Base-by-base conservation (phyloP, 2,113 vertebrate genomes). In the Laticauda laticaudata region DNA sequence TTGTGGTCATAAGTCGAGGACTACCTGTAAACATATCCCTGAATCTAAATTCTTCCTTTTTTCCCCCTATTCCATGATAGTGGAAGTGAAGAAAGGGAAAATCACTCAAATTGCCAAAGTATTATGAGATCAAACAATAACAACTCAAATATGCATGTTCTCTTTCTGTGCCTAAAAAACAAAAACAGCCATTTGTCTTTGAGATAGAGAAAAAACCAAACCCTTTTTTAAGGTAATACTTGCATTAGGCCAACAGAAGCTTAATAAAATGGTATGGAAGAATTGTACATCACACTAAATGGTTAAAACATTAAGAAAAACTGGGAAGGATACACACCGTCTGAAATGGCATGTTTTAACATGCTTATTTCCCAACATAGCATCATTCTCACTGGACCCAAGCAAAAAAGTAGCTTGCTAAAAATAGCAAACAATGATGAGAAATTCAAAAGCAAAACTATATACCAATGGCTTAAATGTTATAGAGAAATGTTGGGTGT, bases 401-500 rank as follows among this genome's bases (percentile, higher is more conserved):
- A 51, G 12, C 1, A 26, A 64, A 87, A 87, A 51, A 53, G 29
- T 3, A 23, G 10, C 45, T 12, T 91, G 57, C 26, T 43, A 85
- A 92, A 59, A 91, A 57, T 56, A 87, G 20, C 24, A 7, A 81
- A 56, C 18, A 45, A 55, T 29, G 3, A 18, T 14, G 20, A 61
- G 29, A 56, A 56, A 29, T 9, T 86, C 89, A 85, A 34, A 18
- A 86, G 29, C 43, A 48, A 61, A 29, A 24, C 20, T 34, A 34
- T 1, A 85, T 85, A 53, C 12, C 24, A 90, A 93, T 81, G 43
- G 59, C 57, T 93, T 96, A 91, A 95, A 94, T 81, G 61, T 87
- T 90, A 15, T 34, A 94, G 48, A 86, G 43, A 39, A 95, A 92
- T 91, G 95, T 96, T 75, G 95, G 93, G 93, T 95, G 90, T 93